Evolutionary conservation across 2,797 vertebrate species (phyloP).

Genomic region (Todus mexicanus): DNA sequence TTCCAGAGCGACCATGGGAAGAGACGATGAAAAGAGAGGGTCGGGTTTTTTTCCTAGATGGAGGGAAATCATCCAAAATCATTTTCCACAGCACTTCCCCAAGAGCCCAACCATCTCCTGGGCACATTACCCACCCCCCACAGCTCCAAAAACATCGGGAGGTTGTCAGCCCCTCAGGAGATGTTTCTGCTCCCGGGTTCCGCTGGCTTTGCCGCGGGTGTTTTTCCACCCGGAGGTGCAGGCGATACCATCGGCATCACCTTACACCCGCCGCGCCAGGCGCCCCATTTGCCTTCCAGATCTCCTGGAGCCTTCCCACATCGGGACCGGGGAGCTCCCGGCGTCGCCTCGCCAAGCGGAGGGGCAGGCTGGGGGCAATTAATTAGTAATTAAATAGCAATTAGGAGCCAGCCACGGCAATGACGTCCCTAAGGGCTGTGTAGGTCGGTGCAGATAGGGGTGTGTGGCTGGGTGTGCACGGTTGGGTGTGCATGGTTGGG

Average conservation of each 20-base stretch:
- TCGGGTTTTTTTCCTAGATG: background rate
- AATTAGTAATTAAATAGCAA: background rate
- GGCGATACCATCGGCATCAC: constrained; percentile 12
- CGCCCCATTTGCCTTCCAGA: constrained; percentile 38
- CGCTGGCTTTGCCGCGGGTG: background rate
- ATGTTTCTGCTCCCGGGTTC: background rate
- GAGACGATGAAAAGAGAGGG: background rate
- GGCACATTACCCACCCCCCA: background rate
- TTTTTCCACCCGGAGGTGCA: background rate
- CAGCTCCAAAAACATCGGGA: fast-evolving
- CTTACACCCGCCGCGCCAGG: background rate
- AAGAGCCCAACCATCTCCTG: background rate
- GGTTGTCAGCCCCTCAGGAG: fast-evolving
- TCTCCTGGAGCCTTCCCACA: background rate
- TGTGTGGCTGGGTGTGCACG: fast-evolving
- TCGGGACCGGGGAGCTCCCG: background rate
- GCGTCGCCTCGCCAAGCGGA: background rate
- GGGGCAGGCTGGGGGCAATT: background rate
- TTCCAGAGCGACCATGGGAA: background rate
- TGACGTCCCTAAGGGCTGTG: fast-evolving
- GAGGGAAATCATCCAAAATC: background rate
- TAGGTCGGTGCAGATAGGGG: background rate
- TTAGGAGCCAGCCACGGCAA: background rate
- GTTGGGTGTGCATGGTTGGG: fast-evolving
- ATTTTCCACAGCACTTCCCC: background rate